Conservation (phyloP, 2,797 vertebrate species). For the Pelochelys cantorii region DNA sequence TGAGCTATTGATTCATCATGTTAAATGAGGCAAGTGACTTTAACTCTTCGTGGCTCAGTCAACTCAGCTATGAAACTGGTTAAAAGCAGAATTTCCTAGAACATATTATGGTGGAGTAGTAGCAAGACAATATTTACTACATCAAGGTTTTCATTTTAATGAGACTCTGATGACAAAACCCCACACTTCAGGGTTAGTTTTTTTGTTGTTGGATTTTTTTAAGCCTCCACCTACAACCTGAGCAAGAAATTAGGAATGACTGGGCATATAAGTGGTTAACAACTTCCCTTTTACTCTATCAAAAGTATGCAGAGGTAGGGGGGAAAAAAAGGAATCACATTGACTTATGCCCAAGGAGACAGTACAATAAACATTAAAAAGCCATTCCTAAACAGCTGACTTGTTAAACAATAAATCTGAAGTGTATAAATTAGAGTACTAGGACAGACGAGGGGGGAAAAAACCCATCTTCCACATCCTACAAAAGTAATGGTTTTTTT, state of each 20-base stretch:
- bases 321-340: background rate
- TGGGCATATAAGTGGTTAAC: background rate
- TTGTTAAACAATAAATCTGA: background rate
- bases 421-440: background rate
- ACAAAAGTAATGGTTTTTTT: background rate
- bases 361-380: conserved; percentile 10
- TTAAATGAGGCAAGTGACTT: background rate
- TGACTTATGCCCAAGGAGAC: background rate
- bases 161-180: background rate
- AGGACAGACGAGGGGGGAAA: background rate
- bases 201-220: background rate
- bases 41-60: background rate
- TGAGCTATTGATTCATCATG: rapidly evolving
- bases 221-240: background rate
- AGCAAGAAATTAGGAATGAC: background rate
- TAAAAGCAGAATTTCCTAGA: background rate
- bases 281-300: conserved; percentile 9
- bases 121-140: background rate
- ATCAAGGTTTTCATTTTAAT: background rate
- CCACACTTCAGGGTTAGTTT: background rate
- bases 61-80: background rate
- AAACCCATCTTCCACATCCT: background rate
- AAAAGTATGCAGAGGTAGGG: background rate
- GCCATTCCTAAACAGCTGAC: conserved; percentile 14
- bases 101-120: background rate